Evolutionary conservation across 2,797 vertebrate genomes (phyloP), one percentile per base, ranked within the genome.

Genomic region (Phyllotis vaccarum): DNA sequence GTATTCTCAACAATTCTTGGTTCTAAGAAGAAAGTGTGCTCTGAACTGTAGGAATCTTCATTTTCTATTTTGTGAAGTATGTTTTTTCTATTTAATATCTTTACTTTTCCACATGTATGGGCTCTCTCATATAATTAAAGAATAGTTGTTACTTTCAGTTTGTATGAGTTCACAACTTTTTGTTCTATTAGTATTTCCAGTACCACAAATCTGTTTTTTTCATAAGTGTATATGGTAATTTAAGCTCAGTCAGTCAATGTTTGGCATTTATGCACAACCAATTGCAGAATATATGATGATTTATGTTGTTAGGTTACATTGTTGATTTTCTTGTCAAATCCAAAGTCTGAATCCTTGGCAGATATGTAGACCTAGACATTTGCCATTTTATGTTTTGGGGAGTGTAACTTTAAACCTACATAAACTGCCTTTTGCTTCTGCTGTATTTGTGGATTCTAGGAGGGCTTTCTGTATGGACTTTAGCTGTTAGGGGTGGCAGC

Each of bases 401-500:
- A 97, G 88, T 93, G 43, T 94, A 96, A 93, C 68, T 75, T 91
- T 97, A 97, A 97, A 97, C 96, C 64, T 90, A 74, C 66, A 89
- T 87, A 94, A 97, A 97, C 52, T 98, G 94, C 97, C 92, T 98
- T 98, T 98, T 98, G 93, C 98, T 97, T 98, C 97, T 98, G 82
- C 93, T 98, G 81, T 98, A 86, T 98, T 97, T 86, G 56, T 97
- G 97, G 97, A 97, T 98, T 97, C 95, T 94, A 94, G 95, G 96
- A 97, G 76, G 92, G 95, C 96, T 98, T 98, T n/a, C n/a, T 95
- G 95, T 98, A 70, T 98, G 96, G 95, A 95, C 92, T 88, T 97
- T 54, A 96, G 78, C 83, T 92, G 83, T 95, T 98, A 94, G 93
- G 96, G 95, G 89, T 96, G 64, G 96, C 95, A 98, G 98, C 97